Evolutionary conservation across 2,113 vertebrate species (phyloP).

Genomic region (Cygnus atratus): DNA sequence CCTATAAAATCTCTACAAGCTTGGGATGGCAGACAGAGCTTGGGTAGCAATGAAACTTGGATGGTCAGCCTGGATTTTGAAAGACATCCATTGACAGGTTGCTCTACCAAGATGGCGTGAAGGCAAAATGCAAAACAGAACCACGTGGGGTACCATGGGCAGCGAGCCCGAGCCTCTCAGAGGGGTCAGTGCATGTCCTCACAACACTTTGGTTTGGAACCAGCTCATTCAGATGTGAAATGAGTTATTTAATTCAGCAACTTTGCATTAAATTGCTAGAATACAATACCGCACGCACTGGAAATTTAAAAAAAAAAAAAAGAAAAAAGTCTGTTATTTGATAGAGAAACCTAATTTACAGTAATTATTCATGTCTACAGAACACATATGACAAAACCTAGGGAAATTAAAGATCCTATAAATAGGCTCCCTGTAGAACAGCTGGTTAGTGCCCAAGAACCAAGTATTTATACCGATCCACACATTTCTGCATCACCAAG

Average conservation of each 20-base stretch:
- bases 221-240: not conserved
- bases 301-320: not conserved
- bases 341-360: slow-evolving; percentile 23
- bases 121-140: not conserved
- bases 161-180: not conserved
- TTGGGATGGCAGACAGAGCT: not conserved
- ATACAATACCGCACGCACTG: not conserved
- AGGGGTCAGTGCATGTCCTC: not conserved
- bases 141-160: fast-evolving
- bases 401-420: slow-evolving; percentile 15
- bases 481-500: not conserved
- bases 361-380: slow-evolving; percentile 36
- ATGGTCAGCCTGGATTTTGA: not conserved
- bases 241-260: not conserved
- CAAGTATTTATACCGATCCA: not conserved
- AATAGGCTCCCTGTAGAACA: slow-evolving; percentile 11
- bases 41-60: not conserved
- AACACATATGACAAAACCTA: not conserved
- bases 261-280: not conserved
- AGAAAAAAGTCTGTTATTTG: not conserved
- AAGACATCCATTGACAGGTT: not conserved
- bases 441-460: not conserved
- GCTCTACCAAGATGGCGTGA: fast-evolving
- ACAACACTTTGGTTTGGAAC: not conserved
- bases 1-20: not conserved